Conservation (phyloP, 2,113 vertebrate species). For the Pitta sordida region DNA sequence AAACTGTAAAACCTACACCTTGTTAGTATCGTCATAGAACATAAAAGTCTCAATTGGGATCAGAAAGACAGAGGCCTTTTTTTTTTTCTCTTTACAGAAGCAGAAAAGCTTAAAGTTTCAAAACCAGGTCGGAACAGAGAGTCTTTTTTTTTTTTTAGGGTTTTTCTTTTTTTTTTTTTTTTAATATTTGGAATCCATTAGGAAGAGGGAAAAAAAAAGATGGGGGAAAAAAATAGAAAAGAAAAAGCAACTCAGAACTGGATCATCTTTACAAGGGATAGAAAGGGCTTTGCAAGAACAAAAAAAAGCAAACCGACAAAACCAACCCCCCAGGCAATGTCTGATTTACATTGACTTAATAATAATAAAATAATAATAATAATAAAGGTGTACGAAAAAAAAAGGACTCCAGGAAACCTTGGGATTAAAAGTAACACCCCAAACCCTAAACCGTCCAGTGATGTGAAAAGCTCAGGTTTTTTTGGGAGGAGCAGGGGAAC, state of each 20-base stretch:
- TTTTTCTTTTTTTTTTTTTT: background rate
- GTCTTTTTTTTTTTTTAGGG: slow-evolving; percentile 61
- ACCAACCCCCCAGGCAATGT: slow-evolving; percentile 46
- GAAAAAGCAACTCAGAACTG: slow-evolving; percentile 50
- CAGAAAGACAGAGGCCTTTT: slow-evolving; percentile 85
- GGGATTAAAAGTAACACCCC: slow-evolving; percentile 22
- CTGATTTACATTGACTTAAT: slow-evolving; percentile 67
- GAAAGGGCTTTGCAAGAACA: slow-evolving; percentile 39
- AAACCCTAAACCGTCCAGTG: slow-evolving; percentile 38
- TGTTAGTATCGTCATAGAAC: slow-evolving; percentile 89
- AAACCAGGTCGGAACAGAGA: slow-evolving; percentile 84
- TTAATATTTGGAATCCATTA: slow-evolving; percentile 76
- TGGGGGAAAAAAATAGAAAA: slow-evolving; percentile 30
- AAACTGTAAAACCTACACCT: slow-evolving; percentile 91
- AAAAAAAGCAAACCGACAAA: slow-evolving; percentile 51
- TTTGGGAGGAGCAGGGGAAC: background rate
- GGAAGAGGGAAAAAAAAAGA: slow-evolving; percentile 4
- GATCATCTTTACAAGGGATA: slow-evolving; percentile 57
- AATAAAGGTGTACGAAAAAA: slow-evolving; percentile 51
- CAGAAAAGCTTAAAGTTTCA: slow-evolving; percentile 84
- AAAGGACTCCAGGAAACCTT: slow-evolving; percentile 60
- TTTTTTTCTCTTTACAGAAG: slow-evolving; percentile 80
- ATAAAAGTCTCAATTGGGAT: slow-evolving; percentile 78
- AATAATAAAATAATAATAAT: slow-evolving; percentile 59
- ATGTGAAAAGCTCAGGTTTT: slow-evolving; percentile 62